Percentiles rank a stretch among this genome's conserved stretches.
These are phyloP conservation scores for Rhodinocichla rosea DNA, from an alignment of 2,113 vertebrate genomes.

Conservation along the genomic window DNA sequence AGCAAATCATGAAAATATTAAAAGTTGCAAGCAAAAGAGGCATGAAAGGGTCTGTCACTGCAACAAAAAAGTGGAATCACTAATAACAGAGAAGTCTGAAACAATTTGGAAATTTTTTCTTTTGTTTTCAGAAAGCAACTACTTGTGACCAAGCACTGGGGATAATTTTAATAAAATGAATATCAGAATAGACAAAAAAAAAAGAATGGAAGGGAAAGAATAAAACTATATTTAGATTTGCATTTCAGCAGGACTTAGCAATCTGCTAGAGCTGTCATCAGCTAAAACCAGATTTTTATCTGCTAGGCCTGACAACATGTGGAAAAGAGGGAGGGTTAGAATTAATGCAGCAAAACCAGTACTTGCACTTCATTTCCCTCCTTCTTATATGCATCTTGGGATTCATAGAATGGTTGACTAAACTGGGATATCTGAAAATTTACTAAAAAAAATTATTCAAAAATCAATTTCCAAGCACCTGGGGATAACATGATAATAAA, in stretches of 20 bases:
- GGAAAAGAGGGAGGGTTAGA: not conserved
- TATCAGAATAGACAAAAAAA: not conserved
- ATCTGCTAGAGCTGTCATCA: not conserved
- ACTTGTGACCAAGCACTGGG: not conserved
- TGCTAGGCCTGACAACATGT: not conserved
- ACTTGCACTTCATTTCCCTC: not conserved
- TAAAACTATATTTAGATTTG: not conserved
- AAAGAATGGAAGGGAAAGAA: not conserved
- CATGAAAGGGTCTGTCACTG: not conserved
- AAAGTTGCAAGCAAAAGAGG: not conserved
- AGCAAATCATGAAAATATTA: not conserved
- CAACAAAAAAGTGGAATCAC: not conserved
- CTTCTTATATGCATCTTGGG: not conserved
- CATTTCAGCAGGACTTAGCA: not conserved
- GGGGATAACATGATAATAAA: slow-evolving; percentile 2
- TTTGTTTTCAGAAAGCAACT: not conserved
- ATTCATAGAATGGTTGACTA: not conserved
- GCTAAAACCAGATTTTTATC: not conserved
- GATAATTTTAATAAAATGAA: not conserved
- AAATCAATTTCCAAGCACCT: slow-evolving; percentile 29
- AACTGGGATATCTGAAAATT: not conserved
- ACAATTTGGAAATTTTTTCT: not conserved
- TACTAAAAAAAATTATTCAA: not conserved
- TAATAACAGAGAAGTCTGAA: not conserved
- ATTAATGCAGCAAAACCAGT: not conserved